Evolutionary conservation across 2,797 vertebrate genomes (phyloP), one percentile per base, ranked within the genome.

Genomic region (Moxostoma hubbsi): DNA sequence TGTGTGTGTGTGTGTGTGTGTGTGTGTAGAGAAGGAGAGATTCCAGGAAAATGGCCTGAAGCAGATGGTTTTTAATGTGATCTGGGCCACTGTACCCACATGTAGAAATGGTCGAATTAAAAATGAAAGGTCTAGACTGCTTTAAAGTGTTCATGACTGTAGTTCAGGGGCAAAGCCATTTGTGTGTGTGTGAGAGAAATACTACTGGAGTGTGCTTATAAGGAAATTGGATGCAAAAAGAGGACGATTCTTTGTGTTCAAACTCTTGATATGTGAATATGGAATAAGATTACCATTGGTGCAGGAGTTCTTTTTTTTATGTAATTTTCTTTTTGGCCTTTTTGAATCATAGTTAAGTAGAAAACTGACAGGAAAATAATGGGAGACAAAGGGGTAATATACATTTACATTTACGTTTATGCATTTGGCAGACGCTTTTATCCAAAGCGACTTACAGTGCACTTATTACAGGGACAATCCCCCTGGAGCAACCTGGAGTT

Each of bases 31-130:
- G 36, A 24, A 1, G 49, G 51, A 63, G 57, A 12, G 67, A 54
- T 79, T 63, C 58, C 76, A 63, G 67, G 67, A 72, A 79, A 49
- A 24, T 0, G 50, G 67, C 46, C 36, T 71, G 18, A 70, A 49
- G 50, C 68, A 71, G 65, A 78, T 70, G 75, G 75, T 46, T 78
- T 75, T 78, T n/a, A 63, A 63, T 70, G 76, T 79, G 76, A 68
- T 79, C 68, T 64, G 16, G 59, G 51, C 59, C 68, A 64, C 68
- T 62, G 47, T 16, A 70, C 10, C 75, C 75, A 77, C 58, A 54
- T 49, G 15, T 11, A 64, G 67, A 63, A 71, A 63, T 49, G 15
- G 43, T 49, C 43, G 58, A 46, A 79, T 64, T 49, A 72, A 63
- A 69, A 73, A 73, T 65, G 54, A 80, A 66, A 80, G 62, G 71